Percentiles rank a stretch among this genome's conserved stretches.
These are phyloP conservation scores for Drosophila pallidifrons DNA, from an alignment of 1,140 invertebrate genomes.

Conservation along the genomic window DNA sequence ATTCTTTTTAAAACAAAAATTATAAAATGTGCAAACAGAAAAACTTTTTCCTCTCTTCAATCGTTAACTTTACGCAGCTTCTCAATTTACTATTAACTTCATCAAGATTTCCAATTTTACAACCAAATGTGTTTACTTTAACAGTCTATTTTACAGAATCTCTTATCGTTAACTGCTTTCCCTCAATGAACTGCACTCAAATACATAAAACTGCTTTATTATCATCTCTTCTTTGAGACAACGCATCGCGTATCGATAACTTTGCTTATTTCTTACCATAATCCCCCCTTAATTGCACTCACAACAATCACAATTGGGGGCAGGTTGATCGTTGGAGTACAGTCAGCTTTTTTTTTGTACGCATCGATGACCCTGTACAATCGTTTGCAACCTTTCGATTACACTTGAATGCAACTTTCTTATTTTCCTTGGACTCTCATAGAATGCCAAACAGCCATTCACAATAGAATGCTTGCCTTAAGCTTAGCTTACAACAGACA, in stretches of 20 bases:
- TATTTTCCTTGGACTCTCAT: constrained; percentile 14
- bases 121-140: too few species aligned
- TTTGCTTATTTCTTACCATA: background rate
- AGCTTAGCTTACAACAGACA: constrained; percentile 30
- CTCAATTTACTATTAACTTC: too few species aligned
- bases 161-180: background rate
- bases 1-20: too few species aligned
- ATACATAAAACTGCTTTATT: background rate
- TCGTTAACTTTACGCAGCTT: too few species aligned
- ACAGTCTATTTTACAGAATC: too few species aligned
- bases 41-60: too few species aligned
- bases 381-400: constrained; percentile 36
- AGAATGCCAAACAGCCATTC: constrained; percentile 2
- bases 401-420: constrained; percentile 35
- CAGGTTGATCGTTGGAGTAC: constrained; percentile 10
- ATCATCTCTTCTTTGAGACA: background rate
- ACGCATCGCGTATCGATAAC: background rate
- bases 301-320: constrained; percentile 12
- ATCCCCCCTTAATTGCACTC: background rate
- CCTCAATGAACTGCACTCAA: background rate
- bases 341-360: constrained; percentile 17
- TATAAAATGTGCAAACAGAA: too few species aligned
- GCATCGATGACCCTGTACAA: constrained; percentile 32
- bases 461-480: constrained; percentile 12
- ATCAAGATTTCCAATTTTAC: too few species aligned